Base-by-base conservation (phyloP, 2,797 vertebrate species). In the Xiphorhynchus erythropygius region DNA sequence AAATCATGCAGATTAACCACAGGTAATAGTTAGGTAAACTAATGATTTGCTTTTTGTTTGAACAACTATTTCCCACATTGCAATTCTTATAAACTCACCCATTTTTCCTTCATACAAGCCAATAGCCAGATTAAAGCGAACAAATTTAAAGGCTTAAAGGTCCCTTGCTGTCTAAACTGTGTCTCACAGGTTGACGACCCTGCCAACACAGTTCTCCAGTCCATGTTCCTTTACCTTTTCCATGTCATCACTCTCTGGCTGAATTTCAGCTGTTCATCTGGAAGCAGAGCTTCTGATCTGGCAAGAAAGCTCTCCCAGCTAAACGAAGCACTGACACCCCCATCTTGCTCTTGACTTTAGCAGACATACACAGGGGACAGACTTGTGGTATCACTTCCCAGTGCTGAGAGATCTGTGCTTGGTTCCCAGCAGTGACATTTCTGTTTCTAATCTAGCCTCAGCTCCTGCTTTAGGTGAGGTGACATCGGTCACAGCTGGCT, bases 281-380 rank as follows among this genome's bases (percentile, higher is more conserved):
- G 49, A 68, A 75, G 32, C 28, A 33, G 17, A 52, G 14, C 11
- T 46, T 35, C 27, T 1, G 2, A 24, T 47, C 15, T 16, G 32
- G 17, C 2, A 10, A 28, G 32, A 13, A 78, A 41, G 30, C 33
- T 60, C 28, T 68, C 33, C 41, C 14, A 16, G 23, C 3, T 5
- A 1, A 46, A 50, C 11, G 18, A 23, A 35, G 21, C 2, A 23
- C 12, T 30, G n/a, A 18, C 39, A 46, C 15, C 17, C n/a, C 81
- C 69, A 47, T 59, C 62, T 60, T 15, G 62, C 25, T 46, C 46
- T 33, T 84, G 86, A 35, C 1, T 0, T 49, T 53, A 35, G 41
- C 85, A 71, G 60, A 5, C 1, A 0, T 44, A 33, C 41, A 21
- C 18, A 0, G 0, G 56, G 63, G 25, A 52, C 33, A 6, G 0